Conservation (phyloP, 2,113 vertebrate species). For the Murina feae region DNA sequence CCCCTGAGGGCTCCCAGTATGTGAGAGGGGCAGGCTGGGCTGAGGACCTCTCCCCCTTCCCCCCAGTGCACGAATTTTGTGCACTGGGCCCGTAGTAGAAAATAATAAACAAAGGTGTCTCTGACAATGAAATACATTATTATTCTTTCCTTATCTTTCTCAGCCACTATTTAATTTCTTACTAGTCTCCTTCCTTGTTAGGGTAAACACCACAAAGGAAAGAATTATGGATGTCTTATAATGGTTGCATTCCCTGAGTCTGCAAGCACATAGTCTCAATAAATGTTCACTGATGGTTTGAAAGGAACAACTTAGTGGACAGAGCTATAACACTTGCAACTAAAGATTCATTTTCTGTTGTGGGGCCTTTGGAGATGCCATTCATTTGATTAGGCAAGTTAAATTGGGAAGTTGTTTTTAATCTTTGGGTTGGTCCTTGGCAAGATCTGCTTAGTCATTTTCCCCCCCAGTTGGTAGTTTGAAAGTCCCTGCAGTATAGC, state of each 20-base stretch:
- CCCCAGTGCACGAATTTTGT: too few relatives aligned
- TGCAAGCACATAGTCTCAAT: background rate
- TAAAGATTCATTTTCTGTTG: background rate
- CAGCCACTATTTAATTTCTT: background rate
- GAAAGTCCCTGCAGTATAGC: constrained; percentile 30
- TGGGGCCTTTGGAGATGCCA: background rate
- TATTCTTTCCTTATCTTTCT: background rate
- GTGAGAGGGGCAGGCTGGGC: too few relatives aligned
- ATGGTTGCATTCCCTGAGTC: background rate
- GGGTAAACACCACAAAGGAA: background rate
- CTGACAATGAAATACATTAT: background rate
- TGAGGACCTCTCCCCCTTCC: too few relatives aligned
- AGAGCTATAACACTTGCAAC: background rate
- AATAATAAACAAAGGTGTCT: background rate
- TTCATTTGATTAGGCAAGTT: constrained; percentile 29
- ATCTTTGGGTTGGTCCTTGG: constrained; percentile 31
- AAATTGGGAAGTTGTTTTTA: constrained; percentile 28
- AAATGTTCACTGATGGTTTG: background rate
- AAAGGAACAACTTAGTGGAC: background rate
- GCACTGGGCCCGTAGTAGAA: too few relatives aligned
- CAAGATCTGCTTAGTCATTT: constrained; percentile 44
- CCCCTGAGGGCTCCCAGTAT: too few relatives aligned
- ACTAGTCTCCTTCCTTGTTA: background rate
- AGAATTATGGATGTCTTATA: background rate
- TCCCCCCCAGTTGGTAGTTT: constrained; percentile 39